Evolutionary conservation across 2,113 vertebrate genomes (phyloP), one percentile per base, ranked within the genome.

Genomic region (Epinephelus fuscoguttatus): DNA sequence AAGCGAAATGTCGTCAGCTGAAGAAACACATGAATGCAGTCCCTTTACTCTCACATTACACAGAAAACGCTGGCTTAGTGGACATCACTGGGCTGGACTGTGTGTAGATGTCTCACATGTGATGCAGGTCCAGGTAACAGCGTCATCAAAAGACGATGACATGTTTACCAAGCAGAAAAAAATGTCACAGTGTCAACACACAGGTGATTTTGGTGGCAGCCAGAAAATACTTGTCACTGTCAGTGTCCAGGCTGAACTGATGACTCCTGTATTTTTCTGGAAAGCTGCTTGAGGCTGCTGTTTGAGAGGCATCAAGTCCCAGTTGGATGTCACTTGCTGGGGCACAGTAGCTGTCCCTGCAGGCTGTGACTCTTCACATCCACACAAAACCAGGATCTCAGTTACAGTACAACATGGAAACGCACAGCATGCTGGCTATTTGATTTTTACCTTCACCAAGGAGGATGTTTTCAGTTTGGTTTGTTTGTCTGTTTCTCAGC

Each of bases 241-340:
- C 42, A 64, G 49, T 19, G 57, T 57, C 40, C n/a, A 9, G 57
- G 74, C 33, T 74, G 47, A 71, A 50, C 52, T 53, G 57, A 74
- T 57, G 50, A 62, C 40, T 68, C 33, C 50, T 63, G 55, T 50
- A 42, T 76, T 42, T 79, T 11, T 33, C 9, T 62, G 57, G 27
- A 40, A 49, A 18, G 23, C 37, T 19, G 80, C 57, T 50, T 23
- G 52, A 19, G 72, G 68, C 57, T 25, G 73, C 57, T 56, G 42
- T 76, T 70, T 80, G 14, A 64, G 56, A 69, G 71, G 4, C 66
- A 49, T 57, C 23, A 8, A 42, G 40, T 67, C 67, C 59, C 49
- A 23, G 64, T 18, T 25, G 55, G 73, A 49, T 68, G 71, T 62
- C 53, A 50, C 66, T 67, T 37, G 27, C 37, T 50, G 66, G 53